phyloP scores from a whole-genome alignment of 2,888 invertebrate genomes.

The Esperia sulphurella region DNA sequence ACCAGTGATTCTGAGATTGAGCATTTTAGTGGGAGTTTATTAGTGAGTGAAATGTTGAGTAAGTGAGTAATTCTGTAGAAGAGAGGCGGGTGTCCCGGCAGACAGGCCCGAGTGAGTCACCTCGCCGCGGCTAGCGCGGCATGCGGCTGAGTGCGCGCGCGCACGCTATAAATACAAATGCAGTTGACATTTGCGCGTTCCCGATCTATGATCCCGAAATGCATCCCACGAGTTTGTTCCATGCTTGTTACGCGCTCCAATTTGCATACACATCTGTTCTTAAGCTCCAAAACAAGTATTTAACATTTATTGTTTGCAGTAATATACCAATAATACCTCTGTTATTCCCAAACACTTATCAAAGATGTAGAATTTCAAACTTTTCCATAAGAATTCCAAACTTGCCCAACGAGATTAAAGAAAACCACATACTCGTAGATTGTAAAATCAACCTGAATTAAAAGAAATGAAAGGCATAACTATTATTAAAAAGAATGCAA shows the following conservation, averaged over 20 bases:
- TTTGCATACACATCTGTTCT: background rate
- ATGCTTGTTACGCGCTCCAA: conserved; percentile 16
- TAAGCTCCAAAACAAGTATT: too few relatives aligned
- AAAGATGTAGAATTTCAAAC: too few relatives aligned
- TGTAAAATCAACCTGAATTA: too few relatives aligned
- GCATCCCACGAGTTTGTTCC: conserved; percentile 41
- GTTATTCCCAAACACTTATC: too few relatives aligned
- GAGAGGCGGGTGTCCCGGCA: conserved; percentile 58
- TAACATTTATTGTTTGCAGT: too few relatives aligned
- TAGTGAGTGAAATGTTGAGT: conserved; percentile 26
- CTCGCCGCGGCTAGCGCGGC: conserved; percentile 28
- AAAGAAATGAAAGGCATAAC: too few relatives aligned
- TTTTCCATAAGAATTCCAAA: too few relatives aligned
- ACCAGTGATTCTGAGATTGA: conserved; percentile 33
- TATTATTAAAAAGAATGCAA: too few relatives aligned
- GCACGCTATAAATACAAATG: conserved; percentile 64
- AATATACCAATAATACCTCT: too few relatives aligned
- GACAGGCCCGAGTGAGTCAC: conserved; percentile 63
- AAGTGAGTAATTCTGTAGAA: conserved; percentile 4
- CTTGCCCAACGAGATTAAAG: too few relatives aligned
- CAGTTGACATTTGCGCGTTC: conserved; percentile 74
- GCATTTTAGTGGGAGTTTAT: conserved; percentile 28
- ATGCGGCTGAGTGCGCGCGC: conserved; percentile 41
- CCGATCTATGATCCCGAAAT: conserved; percentile 60
- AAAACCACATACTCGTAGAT: too few relatives aligned